Conservation (phyloP, 2,888 invertebrate genomes). For the Dorcus parallelipipedus region DNA sequence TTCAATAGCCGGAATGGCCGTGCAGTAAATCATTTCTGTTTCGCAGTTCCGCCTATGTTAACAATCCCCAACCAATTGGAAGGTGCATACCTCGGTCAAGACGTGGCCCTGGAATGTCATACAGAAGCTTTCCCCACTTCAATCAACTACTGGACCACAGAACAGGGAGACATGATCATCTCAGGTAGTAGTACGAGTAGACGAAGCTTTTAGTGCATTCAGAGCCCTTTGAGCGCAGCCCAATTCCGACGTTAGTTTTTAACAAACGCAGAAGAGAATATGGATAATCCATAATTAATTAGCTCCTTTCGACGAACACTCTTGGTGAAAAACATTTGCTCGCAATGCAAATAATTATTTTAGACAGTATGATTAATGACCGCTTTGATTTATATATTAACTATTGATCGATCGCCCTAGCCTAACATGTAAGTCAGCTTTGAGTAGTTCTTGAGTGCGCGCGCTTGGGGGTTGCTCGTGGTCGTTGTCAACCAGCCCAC, state of each 20-base stretch:
- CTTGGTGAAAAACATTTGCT: background rate
- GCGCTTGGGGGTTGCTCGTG: background rate
- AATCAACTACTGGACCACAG: constrained; percentile 93
- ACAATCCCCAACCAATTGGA: constrained; percentile 91
- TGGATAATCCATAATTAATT: background rate
- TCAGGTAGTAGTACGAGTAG: constrained; percentile 62
- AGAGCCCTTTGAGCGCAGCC: no score
- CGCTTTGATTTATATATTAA: constrained; percentile 39
- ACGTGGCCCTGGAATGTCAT: constrained; percentile 84
- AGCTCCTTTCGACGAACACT: background rate
- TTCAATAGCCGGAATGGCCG: background rate
- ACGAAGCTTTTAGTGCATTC: no score
- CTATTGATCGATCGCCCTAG: constrained; percentile 37
- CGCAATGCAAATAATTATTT: constrained; percentile 32
- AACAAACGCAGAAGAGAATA: no score
- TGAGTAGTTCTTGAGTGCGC: constrained; percentile 23
- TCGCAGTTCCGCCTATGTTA: constrained; percentile 87
- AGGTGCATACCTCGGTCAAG: constrained; percentile 84
- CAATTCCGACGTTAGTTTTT: no score
- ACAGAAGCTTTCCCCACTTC: constrained; percentile 90
- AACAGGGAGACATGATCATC: constrained; percentile 88
- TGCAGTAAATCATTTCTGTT: constrained; percentile 7
- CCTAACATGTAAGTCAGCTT: constrained; percentile 37
- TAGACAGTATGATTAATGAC: constrained; percentile 41
- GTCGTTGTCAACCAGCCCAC: constrained; percentile 19